Evolutionary conservation across 1,140 invertebrate genomes (phyloP).

Genomic region (Magallana angulata): DNA sequence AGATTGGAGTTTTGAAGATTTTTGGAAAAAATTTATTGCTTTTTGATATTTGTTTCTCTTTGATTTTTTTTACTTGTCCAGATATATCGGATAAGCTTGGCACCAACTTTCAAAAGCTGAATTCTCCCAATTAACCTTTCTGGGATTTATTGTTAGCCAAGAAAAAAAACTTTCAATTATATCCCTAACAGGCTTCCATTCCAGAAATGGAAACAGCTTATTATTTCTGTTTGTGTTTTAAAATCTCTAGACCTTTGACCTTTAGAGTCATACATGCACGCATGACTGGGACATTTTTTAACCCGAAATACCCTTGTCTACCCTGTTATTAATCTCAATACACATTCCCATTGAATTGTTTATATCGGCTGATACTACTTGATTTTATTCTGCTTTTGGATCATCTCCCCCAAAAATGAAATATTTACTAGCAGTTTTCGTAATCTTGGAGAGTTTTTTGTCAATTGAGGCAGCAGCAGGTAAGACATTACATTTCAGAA

Average conservation of each 20-base stretch:
- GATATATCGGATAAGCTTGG: too few species aligned
- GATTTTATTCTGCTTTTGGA: not conserved
- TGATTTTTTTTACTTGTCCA: too few species aligned
- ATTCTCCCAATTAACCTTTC: too few species aligned
- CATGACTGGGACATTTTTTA: not conserved
- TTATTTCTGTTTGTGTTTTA: not conserved
- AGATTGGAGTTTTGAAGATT: too few species aligned
- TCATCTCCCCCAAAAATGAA: not conserved
- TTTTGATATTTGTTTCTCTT: too few species aligned
- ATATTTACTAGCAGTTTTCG: not conserved
- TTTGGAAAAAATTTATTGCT: too few species aligned
- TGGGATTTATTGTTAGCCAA: too few species aligned
- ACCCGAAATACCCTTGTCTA: not conserved
- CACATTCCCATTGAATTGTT: not conserved
- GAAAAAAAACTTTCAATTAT: not conserved
- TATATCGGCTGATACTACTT: too few species aligned
- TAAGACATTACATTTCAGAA: not conserved
- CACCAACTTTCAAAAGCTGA: too few species aligned
- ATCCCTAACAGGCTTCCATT: constrained; percentile 5
- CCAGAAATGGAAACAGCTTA: not conserved
- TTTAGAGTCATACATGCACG: not conserved
- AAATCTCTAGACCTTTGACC: not conserved
- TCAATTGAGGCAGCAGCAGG: not conserved
- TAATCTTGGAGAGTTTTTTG: not conserved
- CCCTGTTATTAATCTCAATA: not conserved